phyloP scores from a whole-genome alignment of 2,888 invertebrate genomes.

The Acleris emargana region DNA sequence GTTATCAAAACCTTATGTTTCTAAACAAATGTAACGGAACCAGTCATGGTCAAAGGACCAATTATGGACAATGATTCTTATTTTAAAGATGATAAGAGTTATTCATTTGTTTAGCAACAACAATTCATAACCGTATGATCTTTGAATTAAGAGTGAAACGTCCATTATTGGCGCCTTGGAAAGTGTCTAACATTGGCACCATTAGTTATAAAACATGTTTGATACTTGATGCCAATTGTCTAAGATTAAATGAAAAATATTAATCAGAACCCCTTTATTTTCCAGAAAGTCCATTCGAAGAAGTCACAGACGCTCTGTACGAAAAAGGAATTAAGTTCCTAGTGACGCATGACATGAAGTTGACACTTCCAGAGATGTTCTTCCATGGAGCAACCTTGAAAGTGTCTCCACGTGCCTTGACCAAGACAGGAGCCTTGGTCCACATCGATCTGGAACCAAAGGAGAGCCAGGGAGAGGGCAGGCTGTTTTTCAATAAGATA shows the following conservation, averaged over 20 bases:
- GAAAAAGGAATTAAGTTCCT: slow-evolving; percentile 89
- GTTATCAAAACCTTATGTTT: too few species aligned
- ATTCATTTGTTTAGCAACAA: too few species aligned
- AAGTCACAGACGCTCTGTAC: slow-evolving; percentile 88
- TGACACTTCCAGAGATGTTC: slow-evolving; percentile 88
- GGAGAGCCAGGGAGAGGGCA: slow-evolving; percentile 76
- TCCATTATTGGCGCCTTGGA: too few species aligned
- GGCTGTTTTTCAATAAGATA: slow-evolving; percentile 88
- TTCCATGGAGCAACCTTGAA: slow-evolving; percentile 89
- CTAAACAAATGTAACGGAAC: too few species aligned
- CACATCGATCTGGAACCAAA: slow-evolving; percentile 88
- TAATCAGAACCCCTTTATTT: slow-evolving; percentile 34
- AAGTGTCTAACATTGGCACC: too few species aligned
- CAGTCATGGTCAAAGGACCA: too few species aligned
- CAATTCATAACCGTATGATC: too few species aligned
- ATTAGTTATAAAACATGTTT: too few species aligned
- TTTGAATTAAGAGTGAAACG: too few species aligned
- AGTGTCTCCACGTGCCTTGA: slow-evolving; percentile 89
- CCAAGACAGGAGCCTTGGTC: slow-evolving; percentile 88
- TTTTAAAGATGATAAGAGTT: too few species aligned
- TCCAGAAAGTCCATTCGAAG: slow-evolving; percentile 87
- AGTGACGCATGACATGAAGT: slow-evolving; percentile 89
- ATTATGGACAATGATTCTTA: too few species aligned
- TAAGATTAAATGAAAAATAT: not conserved
- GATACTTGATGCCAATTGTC: not conserved